These are phyloP conservation scores for Sinocyclocheilus anophthalmus DNA, from an alignment of 2,113 vertebrate genomes.

Conservation along the genomic window DNA sequence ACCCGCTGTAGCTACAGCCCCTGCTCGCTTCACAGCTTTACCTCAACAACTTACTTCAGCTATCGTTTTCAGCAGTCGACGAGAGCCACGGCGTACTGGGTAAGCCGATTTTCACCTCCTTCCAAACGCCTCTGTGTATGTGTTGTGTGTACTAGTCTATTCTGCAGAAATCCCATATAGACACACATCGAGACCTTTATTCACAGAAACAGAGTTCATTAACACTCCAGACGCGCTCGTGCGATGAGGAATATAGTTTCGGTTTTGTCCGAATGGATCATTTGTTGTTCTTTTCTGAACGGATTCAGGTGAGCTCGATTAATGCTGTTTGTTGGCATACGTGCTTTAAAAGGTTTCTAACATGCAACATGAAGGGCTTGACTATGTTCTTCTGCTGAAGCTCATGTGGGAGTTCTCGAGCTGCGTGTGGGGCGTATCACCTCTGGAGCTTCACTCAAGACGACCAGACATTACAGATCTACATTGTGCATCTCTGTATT, in stretches of 20 bases:
- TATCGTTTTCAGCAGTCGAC: background rate
- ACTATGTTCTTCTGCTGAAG: background rate
- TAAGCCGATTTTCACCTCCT: background rate
- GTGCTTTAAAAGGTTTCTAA: background rate
- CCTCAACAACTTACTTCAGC: background rate
- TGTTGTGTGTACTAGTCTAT: background rate
- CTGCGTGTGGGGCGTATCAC: background rate
- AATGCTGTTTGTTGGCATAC: background rate
- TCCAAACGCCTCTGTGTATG: background rate
- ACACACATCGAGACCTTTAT: background rate
- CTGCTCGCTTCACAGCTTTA: background rate
- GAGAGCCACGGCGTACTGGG: background rate
- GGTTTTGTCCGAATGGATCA: background rate
- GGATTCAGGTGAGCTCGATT: background rate
- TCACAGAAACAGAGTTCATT: background rate
- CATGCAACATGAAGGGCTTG: background rate
- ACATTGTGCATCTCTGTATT: no score
- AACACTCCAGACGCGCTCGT: background rate
- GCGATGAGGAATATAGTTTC: background rate
- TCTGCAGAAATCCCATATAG: background rate
- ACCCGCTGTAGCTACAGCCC: background rate
- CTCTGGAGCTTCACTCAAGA: background rate
- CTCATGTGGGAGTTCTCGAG: conserved; percentile 16
- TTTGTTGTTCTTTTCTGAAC: background rate
- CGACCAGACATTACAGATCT: no score